Evolutionary conservation across 2,888 invertebrate genomes (phyloP), one percentile per base, ranked within the genome.

Genomic region (Shargacucullia verbasci): DNA sequence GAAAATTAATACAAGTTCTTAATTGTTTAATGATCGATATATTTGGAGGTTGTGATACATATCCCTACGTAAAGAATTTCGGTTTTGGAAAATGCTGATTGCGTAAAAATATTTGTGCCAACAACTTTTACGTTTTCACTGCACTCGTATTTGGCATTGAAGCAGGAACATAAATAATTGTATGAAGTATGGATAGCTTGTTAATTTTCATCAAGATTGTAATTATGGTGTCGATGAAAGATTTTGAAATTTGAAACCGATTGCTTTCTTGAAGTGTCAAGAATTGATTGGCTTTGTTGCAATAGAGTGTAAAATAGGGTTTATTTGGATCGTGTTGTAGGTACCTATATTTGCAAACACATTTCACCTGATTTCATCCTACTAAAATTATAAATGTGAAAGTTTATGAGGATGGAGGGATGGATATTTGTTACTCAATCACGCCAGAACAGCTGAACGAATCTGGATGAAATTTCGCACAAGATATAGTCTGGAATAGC

Each of bases 111-210:
- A 49, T 62, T 37, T 47, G 35, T 73, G 61, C 56, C 47, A 61
- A 60, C 66, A 43, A 61, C 71, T 74, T 74, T 74, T 61, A 38
- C 34, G 46, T 59, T 59, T 57, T 44, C 8, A 11, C 11, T 25
- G 13, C 1, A 33, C 11, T 41, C 41, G 27, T 3, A 15, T 35
- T 9, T 7, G 54, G 20, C 59, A 66, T 59, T 70, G 59, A 58
- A 46, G 12, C 35, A 15, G 25, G 33, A n/a, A 12, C 14, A 27
- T 25, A 45, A 13, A 59, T 59, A 25, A 13, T 13, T 13, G 7
- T 0, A 10, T 10, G 3, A 20, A 33, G 5, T 53, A 5, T 12
- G 20, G 20, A 11, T 14, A 14, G 27, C 3, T 1, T 15, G 11
- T 43, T 41, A 1, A 54, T 44, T 52, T 43, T 27, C 15, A 39